Evolutionary conservation across 2,888 invertebrate genomes (phyloP).

Genomic region (Lycaena phlaeas): DNA sequence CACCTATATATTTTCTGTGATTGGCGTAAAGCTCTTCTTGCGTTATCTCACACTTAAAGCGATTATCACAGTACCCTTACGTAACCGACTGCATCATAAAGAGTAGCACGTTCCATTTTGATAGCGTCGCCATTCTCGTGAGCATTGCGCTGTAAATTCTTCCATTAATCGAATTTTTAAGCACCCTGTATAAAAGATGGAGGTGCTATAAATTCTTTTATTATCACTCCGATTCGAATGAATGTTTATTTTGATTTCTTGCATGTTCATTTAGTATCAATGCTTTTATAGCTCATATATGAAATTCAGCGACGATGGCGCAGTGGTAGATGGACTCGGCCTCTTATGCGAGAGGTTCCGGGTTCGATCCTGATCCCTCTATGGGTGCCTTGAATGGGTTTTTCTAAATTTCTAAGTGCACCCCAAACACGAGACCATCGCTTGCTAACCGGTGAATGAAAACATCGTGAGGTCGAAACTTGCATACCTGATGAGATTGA

Average conservation of each 20-base stretch:
- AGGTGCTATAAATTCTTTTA: conserved; percentile 11
- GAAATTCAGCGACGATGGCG: too few relatives aligned
- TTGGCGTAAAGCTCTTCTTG: too few relatives aligned
- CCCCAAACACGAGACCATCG: too few relatives aligned
- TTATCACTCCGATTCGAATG: conserved; percentile 9
- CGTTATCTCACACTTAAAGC: conserved; percentile 7
- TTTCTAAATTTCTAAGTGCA: too few relatives aligned
- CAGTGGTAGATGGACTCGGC: too few relatives aligned
- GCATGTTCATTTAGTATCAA: not conserved
- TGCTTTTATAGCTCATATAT: not conserved
- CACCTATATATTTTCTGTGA: too few relatives aligned
- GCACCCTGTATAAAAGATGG: conserved; percentile 16
- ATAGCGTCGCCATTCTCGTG: conserved; percentile 20
- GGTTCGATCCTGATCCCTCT: too few relatives aligned
- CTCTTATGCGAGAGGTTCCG: too few relatives aligned
- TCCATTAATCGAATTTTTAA: conserved; percentile 22
- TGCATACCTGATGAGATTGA: too few relatives aligned
- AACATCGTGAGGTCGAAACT: too few relatives aligned
- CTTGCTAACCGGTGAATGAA: too few relatives aligned
- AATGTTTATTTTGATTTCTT: conserved; percentile 8
- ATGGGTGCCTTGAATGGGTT: too few relatives aligned
- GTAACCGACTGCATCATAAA: conserved; percentile 16
- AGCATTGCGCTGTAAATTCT: conserved; percentile 20
- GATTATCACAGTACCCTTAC: conserved; percentile 8
- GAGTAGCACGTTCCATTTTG: conserved; percentile 24